A percentile compares a stretch with the other conserved stretches of the same genome.
Conservation (phyloP, 2,113 vertebrate genomes). For the Engraulis encrasicolus region DNA sequence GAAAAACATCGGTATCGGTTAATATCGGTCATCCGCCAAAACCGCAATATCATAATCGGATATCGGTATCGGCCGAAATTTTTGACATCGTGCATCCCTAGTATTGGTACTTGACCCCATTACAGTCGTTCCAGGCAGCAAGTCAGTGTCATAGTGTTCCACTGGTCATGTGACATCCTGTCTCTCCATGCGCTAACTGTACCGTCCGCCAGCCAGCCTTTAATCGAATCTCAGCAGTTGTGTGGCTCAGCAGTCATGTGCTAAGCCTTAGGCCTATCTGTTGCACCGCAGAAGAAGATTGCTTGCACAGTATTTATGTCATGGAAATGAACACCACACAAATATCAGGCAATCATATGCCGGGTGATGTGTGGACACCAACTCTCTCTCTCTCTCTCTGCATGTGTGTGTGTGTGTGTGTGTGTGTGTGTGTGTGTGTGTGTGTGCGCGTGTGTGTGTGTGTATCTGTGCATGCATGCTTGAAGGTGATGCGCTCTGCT, state of each 20-base stretch:
- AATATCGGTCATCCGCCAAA: too few relatives aligned
- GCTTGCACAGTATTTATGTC: conserved; percentile 4
- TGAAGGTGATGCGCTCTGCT: background rate
- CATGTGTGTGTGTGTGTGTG: too few relatives aligned
- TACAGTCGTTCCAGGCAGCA: background rate
- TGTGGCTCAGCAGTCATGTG: conserved; percentile 16
- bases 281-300: background rate
- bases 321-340: background rate
- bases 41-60: too few relatives aligned
- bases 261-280: background rate
- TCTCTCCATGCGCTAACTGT: too few relatives aligned
- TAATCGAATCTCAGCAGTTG: conserved; percentile 28
- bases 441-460: too few relatives aligned
- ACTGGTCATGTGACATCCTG: background rate
- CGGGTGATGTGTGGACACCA: background rate
- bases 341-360: background rate
- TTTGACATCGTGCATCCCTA: too few relatives aligned
- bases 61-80: too few relatives aligned
- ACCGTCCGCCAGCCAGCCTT: too few relatives aligned
- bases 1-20: too few relatives aligned
- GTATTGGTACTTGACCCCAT: background rate
- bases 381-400: too few relatives aligned
- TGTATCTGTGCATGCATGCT: too few relatives aligned
- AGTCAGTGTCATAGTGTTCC: background rate
- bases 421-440: background rate